Base-by-base conservation (phyloP, 2,113 vertebrate genomes). In the Aphelocoma coerulescens region DNA sequence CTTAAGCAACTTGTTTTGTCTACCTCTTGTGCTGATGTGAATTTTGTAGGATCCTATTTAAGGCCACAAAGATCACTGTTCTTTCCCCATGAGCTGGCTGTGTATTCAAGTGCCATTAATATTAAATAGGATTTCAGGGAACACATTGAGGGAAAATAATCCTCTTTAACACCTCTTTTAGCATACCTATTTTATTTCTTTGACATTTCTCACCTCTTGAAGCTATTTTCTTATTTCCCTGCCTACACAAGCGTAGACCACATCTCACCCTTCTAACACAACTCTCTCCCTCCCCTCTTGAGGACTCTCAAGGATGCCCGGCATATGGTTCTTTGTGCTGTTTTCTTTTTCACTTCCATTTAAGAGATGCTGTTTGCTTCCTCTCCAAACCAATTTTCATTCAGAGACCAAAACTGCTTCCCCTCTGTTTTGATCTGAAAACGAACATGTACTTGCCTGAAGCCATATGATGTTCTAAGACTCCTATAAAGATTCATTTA, bases 161-260 rank as follows among this genome's bases (percentile, higher is more conserved):
- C 91, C 89, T 95, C 74, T 97, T 98, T 97, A 98, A 97, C 95
- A 97, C 96, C 85, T 97, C 89, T 96, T 80, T 98, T 97, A 97
- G 91, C 83, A 88, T 91, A 97, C 79, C 78, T 69, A 77, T 75
- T 98, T 96, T 95, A 89, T 96, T 97, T 96, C 41, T 96, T 96
- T 91, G 91, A 90, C 76, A 81, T 96, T 97, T 95, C 93, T 97
- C 94, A 89, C 85, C 63, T 90, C 82, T 78, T 82, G 74, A 85
- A 85, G 81, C 69, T 78, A 17, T 93, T 92, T 95, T 80, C 91
- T 91, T 93, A 88, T 67, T 96, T 96, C 44, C 72, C 57, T 81
- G 49, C 58, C 88, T 91, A 58, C 43, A 74, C 10, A 68, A 90
- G 73, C 0, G 0, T 16, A 81, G 57, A 67, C 77, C 78, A 90